Conservation (phyloP, 2,888 invertebrate genomes). For the Proisotoma minuta region DNA sequence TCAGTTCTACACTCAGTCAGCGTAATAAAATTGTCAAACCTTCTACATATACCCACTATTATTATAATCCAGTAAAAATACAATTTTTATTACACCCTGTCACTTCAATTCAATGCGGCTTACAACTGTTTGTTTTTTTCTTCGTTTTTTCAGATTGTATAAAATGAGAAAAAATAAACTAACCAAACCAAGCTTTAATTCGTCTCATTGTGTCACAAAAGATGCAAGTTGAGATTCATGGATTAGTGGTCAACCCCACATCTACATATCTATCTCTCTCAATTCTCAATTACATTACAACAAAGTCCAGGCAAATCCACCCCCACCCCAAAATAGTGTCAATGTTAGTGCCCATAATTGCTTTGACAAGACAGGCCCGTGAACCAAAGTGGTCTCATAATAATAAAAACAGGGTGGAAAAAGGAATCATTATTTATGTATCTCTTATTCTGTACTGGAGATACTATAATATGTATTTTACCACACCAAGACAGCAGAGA, state of each 20-base stretch:
- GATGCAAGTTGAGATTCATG: no score
- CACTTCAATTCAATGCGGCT: neutral
- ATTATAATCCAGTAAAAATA: slow-evolving; percentile 14
- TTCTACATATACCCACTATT: no score
- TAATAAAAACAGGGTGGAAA: slow-evolving; percentile 7
- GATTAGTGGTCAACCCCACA: neutral
- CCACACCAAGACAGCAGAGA: no score
- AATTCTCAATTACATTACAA: slow-evolving; percentile 1
- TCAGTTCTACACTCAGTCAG: neutral
- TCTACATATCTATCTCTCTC: neutral
- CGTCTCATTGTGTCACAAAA: no score
- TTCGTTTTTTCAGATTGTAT: neutral
- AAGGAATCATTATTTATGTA: slow-evolving; percentile 13
- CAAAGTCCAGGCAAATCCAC: neutral
- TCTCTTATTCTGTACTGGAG: no score
- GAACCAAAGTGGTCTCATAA: slow-evolving; percentile 11
- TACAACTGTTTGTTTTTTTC: neutral
- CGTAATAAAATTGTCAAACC: slow-evolving; percentile 15
- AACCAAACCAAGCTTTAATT: neutral
- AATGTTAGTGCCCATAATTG: slow-evolving; percentile 17
- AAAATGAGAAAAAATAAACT: neutral
- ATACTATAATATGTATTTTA: no score
- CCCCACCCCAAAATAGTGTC: slow-evolving; percentile 9
- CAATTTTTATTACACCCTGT: slow-evolving; percentile 2
- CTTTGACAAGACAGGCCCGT: slow-evolving; percentile 13